These are phyloP conservation scores for Pituophis catenifer DNA, from an alignment of 2,113 vertebrate species.

Conservation along the genomic window DNA sequence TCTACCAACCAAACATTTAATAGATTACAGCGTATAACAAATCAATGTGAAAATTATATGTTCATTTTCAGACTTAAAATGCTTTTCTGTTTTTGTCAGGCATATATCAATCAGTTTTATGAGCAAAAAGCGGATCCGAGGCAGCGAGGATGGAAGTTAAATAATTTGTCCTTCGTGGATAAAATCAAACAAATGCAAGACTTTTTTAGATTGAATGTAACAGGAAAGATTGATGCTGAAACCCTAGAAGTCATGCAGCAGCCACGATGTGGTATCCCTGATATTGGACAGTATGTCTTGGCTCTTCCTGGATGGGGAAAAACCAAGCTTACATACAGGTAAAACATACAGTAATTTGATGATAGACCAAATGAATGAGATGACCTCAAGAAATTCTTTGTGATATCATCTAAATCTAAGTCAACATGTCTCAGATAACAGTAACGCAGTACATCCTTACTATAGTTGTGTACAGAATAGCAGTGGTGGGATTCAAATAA, in stretches of 20 bases:
- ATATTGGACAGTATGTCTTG: constrained; percentile 70
- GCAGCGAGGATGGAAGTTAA: constrained; percentile 59
- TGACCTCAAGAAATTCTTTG: background rate
- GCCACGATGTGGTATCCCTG: constrained; percentile 72
- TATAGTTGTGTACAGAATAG: background rate
- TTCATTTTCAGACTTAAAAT: no score
- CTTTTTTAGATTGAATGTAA: constrained; percentile 72
- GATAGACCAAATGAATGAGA: background rate
- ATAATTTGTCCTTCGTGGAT: constrained; percentile 32
- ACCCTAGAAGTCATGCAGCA: constrained; percentile 71
- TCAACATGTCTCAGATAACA: background rate
- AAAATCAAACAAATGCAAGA: constrained; percentile 75
- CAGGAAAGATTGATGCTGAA: constrained; percentile 64
- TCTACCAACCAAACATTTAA: background rate
- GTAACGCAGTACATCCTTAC: background rate
- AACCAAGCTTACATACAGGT: constrained; percentile 74
- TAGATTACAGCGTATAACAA: background rate
- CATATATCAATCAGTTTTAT: constrained; percentile 72
- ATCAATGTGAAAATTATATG: background rate
- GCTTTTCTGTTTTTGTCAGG: constrained; percentile 49
- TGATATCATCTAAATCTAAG: background rate
- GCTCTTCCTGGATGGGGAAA: constrained; percentile 74
- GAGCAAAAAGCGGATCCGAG: constrained; percentile 54
- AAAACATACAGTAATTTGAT: constrained; percentile 21
- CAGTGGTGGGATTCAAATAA: no score